Conservation (phyloP, 2,113 vertebrate genomes). For the Cardinalis cardinalis region DNA sequence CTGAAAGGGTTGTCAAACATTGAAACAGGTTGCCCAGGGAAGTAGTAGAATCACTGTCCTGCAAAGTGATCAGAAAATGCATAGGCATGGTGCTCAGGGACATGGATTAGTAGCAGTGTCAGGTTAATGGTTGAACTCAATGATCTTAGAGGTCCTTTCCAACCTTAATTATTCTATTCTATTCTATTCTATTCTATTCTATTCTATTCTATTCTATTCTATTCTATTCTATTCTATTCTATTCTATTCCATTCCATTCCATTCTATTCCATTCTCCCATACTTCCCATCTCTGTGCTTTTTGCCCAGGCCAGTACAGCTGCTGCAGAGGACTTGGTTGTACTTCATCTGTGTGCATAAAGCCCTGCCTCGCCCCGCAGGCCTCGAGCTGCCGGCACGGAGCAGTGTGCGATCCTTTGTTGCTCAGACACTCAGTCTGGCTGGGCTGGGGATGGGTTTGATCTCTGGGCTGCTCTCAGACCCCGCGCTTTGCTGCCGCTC, state of each 20-base stretch:
- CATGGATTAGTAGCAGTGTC: too few relatives aligned
- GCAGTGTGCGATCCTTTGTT: background rate
- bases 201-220: background rate
- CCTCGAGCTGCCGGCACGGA: accelerated
- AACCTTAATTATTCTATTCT: background rate
- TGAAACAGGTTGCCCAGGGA: background rate
- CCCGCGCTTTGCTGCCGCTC: accelerated
- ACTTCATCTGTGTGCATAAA: background rate
- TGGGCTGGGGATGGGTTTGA: background rate
- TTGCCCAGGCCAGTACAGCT: background rate
- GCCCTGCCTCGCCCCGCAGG: background rate
- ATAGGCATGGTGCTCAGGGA: background rate
- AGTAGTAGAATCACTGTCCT: background rate
- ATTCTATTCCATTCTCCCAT: background rate
- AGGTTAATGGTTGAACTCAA: background rate
- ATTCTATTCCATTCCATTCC: background rate
- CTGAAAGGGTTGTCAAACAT: background rate
- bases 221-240: background rate
- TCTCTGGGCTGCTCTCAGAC: background rate
- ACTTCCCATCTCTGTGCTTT: background rate
- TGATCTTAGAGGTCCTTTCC: background rate
- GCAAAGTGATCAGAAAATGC: background rate
- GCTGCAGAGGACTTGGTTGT: background rate
- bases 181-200: background rate
- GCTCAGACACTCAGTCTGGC: background rate